phyloP scores from a whole-genome alignment of 2,797 vertebrate genomes.

The Brotula barbata region DNA sequence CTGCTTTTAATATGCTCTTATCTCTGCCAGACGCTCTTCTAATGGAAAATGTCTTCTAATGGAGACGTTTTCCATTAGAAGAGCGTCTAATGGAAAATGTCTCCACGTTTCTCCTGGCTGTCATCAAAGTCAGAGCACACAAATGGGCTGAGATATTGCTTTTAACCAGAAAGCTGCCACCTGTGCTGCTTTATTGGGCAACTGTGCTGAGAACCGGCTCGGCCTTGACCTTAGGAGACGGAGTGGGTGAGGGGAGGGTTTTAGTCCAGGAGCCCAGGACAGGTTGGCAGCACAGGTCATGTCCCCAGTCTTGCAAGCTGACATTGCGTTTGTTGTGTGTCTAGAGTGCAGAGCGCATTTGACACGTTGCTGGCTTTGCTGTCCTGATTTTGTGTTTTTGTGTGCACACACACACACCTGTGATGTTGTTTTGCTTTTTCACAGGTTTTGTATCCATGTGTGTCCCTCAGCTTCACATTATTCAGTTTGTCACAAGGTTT shows the following conservation, averaged over 20 bases:
- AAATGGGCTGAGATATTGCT: constrained; percentile 20
- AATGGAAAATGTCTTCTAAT: constrained; percentile 36
- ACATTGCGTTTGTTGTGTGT: background rate
- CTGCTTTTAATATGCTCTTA: constrained; percentile 42
- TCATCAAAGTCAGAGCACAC: constrained; percentile 19
- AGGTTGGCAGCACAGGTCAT: background rate
- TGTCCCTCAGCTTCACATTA: constrained; percentile 20
- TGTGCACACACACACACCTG: background rate
- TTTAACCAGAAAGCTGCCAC: constrained; percentile 6
- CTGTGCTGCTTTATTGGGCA: constrained; percentile 3
- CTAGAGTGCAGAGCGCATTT: no score
- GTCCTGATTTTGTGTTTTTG: constrained; percentile 2
- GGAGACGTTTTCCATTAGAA: no score
- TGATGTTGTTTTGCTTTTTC: background rate
- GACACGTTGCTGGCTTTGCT: background rate
- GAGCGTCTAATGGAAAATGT: constrained; percentile 39
- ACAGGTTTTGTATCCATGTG: constrained; percentile 3
- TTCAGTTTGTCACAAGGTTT: constrained; percentile 23
- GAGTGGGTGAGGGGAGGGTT: constrained; percentile 1
- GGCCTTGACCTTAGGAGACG: background rate
- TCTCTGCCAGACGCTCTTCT: constrained; percentile 37
- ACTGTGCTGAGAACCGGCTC: background rate
- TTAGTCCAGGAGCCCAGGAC: background rate
- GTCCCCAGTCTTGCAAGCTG: background rate
- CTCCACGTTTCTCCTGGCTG: constrained; percentile 6